Base-by-base conservation (phyloP, 2,113 vertebrate genomes). In the Gobio gobio region DNA sequence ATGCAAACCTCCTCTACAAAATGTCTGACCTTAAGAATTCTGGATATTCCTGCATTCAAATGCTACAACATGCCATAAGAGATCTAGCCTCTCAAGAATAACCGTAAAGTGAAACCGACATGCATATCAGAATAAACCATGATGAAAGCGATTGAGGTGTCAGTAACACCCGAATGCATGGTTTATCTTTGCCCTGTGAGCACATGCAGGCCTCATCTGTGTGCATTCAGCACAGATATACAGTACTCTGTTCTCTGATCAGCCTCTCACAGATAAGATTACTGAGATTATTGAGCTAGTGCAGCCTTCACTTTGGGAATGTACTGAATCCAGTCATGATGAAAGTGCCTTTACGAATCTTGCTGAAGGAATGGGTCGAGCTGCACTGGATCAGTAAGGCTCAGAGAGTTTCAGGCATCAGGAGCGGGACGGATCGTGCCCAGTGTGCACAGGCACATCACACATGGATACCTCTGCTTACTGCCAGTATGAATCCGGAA, bases 401-500 rank as follows among this genome's bases (percentile, higher is more conserved):
- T 89, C 86, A 90, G 88, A 88, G 85, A 83, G 54, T 76, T 68
- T 85, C 59, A 88, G 70, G 85, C 82, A 84, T 47, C 77, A 74
- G 89, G 51, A 64, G 58, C 86, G 86, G 85, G 49, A 59, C 85
- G 83, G 72, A 89, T 90, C 93, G 93, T 93, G 93, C 91, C 92
- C 93, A 88, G 49, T 75, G 94, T 93, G 88, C 91, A 90, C 92
- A 94, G 90, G 92, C 90, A 88, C 68, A 81, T 86, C 92, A 81
- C 90, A 93, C 92, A 83, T 90, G 92, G 94, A 95, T 99, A 99
- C 98, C 98, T 99, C 97, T 95, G 92, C 96, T 97, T 99, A 96
- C 97, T 97, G 87, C 96, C 94, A 94, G 94, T 94, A 93, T 98
- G 97, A 91, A 97, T 98, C 96, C 94, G 94, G 97, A 98, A 99